Evolutionary conservation across 2,888 invertebrate genomes (phyloP).

Genomic region (Patella ulyssiponensis): DNA sequence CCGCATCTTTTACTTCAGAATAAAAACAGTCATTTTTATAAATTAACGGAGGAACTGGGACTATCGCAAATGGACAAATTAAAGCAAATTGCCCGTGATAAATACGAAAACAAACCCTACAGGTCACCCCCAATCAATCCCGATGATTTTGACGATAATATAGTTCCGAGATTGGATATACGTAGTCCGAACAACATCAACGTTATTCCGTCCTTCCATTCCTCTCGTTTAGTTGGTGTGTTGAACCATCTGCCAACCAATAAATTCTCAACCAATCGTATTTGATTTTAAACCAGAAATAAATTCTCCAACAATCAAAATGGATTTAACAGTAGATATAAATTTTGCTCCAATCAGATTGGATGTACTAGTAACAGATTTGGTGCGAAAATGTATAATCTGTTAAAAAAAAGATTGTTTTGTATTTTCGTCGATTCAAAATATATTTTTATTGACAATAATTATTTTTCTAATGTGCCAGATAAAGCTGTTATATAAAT

Average conservation of each 20-base stretch:
- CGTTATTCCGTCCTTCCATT: slow-evolving; percentile 49
- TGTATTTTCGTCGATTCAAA: no score
- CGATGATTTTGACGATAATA: slow-evolving; percentile 38
- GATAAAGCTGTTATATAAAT: no score
- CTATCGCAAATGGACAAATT: slow-evolving; percentile 37
- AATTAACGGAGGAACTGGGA: slow-evolving; percentile 44
- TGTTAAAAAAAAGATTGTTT: no score
- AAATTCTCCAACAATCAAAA: background rate
- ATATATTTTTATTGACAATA: no score
- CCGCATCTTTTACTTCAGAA: slow-evolving; percentile 76
- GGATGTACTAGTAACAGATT: no score
- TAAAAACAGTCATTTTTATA: slow-evolving; percentile 36
- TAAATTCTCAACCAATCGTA: slow-evolving; percentile 49
- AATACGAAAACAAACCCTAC: slow-evolving; percentile 50
- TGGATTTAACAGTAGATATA: background rate
- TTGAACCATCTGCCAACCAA: slow-evolving; percentile 50
- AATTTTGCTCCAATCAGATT: background rate
- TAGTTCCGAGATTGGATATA: slow-evolving; percentile 28
- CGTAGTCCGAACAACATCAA: slow-evolving; percentile 40
- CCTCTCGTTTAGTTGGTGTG: slow-evolving; percentile 48
- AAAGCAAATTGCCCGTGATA: slow-evolving; percentile 41
- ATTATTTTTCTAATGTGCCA: no score
- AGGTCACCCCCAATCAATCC: slow-evolving; percentile 46
- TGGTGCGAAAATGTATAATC: no score
- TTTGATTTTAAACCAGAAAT: slow-evolving; percentile 24